These are phyloP conservation scores for Polyodon spathula DNA, from an alignment of 2,113 vertebrate species.

Conservation along the genomic window DNA sequence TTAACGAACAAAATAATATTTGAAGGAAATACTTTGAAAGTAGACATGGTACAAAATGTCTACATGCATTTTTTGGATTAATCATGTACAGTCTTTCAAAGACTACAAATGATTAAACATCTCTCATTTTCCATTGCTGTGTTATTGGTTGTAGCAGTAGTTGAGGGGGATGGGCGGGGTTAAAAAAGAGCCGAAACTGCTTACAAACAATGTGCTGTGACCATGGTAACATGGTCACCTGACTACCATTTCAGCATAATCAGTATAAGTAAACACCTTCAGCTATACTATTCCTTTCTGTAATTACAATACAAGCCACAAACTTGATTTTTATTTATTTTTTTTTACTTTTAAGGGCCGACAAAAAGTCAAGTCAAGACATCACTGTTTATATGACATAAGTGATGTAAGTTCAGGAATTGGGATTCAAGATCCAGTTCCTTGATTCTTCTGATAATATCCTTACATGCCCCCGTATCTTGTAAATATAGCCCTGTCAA, in stretches of 20 bases:
- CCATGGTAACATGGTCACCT: constrained; percentile 29
- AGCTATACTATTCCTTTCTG: constrained; percentile 20
- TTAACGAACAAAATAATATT: not conserved
- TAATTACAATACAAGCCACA: no score
- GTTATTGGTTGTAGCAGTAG: not conserved
- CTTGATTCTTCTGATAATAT: no score
- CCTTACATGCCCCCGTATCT: no score
- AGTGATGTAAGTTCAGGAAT: no score
- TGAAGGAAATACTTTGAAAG: not conserved
- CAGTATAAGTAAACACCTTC: constrained; percentile 28
- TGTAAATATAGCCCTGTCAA: no score
- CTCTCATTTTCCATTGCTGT: not conserved
- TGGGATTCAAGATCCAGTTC: no score
- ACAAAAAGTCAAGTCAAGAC: no score
- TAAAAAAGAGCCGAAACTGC: constrained; percentile 18
- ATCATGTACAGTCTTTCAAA: constrained; percentile 11
- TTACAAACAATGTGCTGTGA: constrained; percentile 28
- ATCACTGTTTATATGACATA: no score
- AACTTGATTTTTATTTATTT: no score
- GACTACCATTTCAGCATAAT: constrained; percentile 38
- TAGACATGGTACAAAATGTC: not conserved
- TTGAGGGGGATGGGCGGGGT: not conserved
- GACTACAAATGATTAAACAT: constrained; percentile 5
- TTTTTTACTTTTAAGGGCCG: no score
- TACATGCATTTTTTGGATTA: constrained; percentile 11